A percentile compares a stretch with the other conserved stretches of the same genome.
Conservation (phyloP, 1,140 invertebrate species). For the Brachionus sp. region DNA sequence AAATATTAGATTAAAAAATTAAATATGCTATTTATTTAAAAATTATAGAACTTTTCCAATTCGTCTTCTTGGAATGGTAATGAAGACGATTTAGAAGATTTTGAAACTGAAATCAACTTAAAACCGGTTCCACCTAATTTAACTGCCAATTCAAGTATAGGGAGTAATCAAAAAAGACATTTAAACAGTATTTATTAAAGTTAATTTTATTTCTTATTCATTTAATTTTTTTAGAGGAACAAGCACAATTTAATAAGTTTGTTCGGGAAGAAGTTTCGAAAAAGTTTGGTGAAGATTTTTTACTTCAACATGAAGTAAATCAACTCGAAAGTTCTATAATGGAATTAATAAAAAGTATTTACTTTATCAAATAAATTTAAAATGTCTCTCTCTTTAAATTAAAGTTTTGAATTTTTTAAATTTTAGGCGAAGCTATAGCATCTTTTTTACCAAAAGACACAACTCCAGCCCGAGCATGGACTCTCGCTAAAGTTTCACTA, state of each 20-base stretch:
- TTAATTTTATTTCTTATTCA: neutral
- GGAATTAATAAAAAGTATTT: constrained; percentile 37
- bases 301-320: constrained; percentile 42
- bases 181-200: neutral
- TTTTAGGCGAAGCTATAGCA: constrained; percentile 20
- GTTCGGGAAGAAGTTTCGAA: constrained; percentile 44
- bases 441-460: constrained; percentile 45
- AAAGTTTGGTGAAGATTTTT: constrained; percentile 45
- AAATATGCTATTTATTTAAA: neutral
- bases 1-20: too few species aligned
- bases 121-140: constrained; percentile 39
- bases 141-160: neutral
- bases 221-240: constrained; percentile 31
- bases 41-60: constrained; percentile 34
- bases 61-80: constrained; percentile 45
- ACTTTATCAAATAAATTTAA: neutral
- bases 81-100: constrained; percentile 42
- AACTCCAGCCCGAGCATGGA: constrained; percentile 41
- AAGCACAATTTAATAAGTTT: constrained; percentile 42
- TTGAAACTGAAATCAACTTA: constrained; percentile 36
- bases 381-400: neutral
- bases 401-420: neutral
- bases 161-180: constrained; percentile 12
- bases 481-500: constrained; percentile 28
- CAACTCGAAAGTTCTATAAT: constrained; percentile 38